A percentile compares a stretch with the other conserved stretches of the same genome.
Conservation (phyloP, 1,140 invertebrate genomes). For the Chymomyza costata region DNA sequence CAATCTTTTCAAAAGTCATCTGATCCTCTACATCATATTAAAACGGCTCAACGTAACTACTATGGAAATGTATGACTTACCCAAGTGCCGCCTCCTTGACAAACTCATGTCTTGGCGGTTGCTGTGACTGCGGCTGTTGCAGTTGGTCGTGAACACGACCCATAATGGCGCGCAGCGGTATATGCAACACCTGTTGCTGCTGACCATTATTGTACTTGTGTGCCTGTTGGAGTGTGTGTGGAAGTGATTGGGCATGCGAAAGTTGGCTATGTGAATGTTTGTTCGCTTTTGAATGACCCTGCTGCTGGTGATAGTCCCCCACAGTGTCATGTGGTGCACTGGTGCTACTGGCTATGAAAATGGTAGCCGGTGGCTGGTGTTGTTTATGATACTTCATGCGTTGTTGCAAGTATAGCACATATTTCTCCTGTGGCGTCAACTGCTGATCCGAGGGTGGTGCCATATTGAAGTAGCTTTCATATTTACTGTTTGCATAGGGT, state of each 20-base stretch:
- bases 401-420: slow-evolving; percentile 71
- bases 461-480: slow-evolving; percentile 60
- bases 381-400: slow-evolving; percentile 65
- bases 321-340: slow-evolving; percentile 30
- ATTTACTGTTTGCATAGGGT: slow-evolving; percentile 50
- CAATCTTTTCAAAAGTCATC: too few relatives aligned
- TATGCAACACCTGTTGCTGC: slow-evolving; percentile 57
- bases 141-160: too few relatives aligned
- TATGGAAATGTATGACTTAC: slow-evolving; percentile 6
- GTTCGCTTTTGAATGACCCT: slow-evolving; percentile 46
- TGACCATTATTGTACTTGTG: slow-evolving; percentile 21
- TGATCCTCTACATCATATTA: too few relatives aligned
- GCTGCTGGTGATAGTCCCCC: slow-evolving; percentile 33
- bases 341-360: slow-evolving; percentile 38
- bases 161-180: slow-evolving; percentile 51
- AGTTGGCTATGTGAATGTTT: slow-evolving; percentile 23
- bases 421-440: slow-evolving; percentile 71
- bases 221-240: slow-evolving; percentile 27
- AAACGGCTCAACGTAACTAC: too few relatives aligned
- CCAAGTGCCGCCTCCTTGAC: slow-evolving; percentile 21
- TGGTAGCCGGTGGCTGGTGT: slow-evolving; percentile 42
- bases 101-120: slow-evolving; percentile 21
- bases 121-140: slow-evolving; percentile 30
- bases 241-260: slow-evolving; percentile 5
- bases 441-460: slow-evolving; percentile 36